phyloP scores from a whole-genome alignment of 2,888 invertebrate species.

The Arenicola marina region DNA sequence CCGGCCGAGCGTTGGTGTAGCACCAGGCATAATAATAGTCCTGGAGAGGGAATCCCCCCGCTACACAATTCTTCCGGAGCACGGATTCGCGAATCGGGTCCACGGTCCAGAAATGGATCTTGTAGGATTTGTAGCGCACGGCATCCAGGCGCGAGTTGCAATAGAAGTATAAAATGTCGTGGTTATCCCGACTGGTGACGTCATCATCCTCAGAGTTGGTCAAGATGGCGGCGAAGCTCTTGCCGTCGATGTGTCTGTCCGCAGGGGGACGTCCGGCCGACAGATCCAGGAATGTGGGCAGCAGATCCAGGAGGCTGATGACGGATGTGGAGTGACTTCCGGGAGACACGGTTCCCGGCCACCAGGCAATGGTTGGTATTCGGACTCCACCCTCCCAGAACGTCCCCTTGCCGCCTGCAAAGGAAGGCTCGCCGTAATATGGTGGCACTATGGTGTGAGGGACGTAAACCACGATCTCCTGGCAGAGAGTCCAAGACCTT shows the following conservation, averaged over 20 bases:
- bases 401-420: constrained; percentile 23
- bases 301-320: constrained; percentile 18
- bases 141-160: constrained; percentile 6
- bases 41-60: no score
- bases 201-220: not conserved
- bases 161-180: constrained; percentile 11
- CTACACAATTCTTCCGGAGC: no score
- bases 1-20: not conserved
- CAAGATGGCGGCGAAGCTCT: not conserved
- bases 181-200: not conserved
- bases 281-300: constrained; percentile 20
- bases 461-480: no score
- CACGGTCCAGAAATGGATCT: constrained; percentile 16
- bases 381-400: constrained; percentile 26
- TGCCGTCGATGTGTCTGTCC: constrained; percentile 9
- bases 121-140: constrained; percentile 13
- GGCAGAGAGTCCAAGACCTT: no score
- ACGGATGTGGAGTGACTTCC: constrained; percentile 4
- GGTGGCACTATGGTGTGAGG: not conserved
- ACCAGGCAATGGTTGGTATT: constrained; percentile 25
- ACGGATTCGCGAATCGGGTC: no score
- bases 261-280: constrained; percentile 4
- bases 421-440: not conserved
- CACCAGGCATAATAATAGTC: no score
- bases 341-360: constrained; percentile 20